Base-by-base conservation (phyloP, 2,797 vertebrate species). In the Menidia menidia region DNA sequence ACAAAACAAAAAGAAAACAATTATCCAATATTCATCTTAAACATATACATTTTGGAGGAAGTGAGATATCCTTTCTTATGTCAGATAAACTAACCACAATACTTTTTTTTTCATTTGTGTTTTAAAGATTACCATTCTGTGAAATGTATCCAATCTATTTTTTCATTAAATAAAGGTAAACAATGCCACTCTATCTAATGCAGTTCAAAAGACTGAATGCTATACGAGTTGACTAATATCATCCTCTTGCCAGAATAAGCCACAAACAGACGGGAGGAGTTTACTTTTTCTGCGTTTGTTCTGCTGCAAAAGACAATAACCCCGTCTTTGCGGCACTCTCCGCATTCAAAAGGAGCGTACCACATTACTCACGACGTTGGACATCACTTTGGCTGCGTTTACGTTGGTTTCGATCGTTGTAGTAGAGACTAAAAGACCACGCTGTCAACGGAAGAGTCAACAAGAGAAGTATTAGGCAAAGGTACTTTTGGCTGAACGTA, bases 31-130 rank as follows among this genome's bases (percentile, higher is more conserved):
- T 25, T 25, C 25, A 25, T 25, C 25, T 25, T 25, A 25, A 25
- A 25, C 79, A 84, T 70, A 72, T 86, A 31, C 72, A 60, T 41
- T 75, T 64, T 62, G 57, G 52, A 82, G 70, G 50, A 44, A 42
- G 10, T 68, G 32, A 65, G 45, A 61, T 54, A n/a, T 64, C 57
- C 52, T 59, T 12, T 33, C 13, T 60, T 56, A 2, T 35, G 25
- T 58, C 19, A 56, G 10, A 78, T 64, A 8, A 64, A 68, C 6
- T 52, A 13, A 31, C 31, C 50, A 52, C 7, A 39, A 25, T 25
- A 25, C 2, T 25, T 25, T 25, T 25, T 25, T 25, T 25, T 25
- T 25, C 2, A 25, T 25, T 25, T 25, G 25, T 25, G 25, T 25
- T 39, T 39, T 39, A 39, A 39, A 39, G 35, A 39, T 10, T 0